These are phyloP conservation scores for Gonatopus flavifemur DNA, from an alignment of 1,140 invertebrate species.

Conservation along the genomic window DNA sequence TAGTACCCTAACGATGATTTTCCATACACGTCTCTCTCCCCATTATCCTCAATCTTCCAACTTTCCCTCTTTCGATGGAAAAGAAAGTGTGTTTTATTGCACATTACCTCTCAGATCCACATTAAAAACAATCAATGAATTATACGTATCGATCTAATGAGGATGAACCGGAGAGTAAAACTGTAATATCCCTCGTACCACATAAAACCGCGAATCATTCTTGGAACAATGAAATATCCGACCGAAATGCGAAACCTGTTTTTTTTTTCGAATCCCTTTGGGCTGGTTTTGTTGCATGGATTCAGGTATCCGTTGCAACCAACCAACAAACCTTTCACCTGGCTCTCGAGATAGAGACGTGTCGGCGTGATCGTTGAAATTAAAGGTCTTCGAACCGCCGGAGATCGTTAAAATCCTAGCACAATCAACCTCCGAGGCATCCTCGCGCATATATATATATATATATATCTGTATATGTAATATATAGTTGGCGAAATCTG, in stretches of 20 bases:
- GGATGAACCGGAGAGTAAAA: no score
- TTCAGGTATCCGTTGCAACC: constrained; percentile 24
- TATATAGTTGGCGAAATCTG: neutral
- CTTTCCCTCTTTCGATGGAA: no score
- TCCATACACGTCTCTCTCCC: no score
- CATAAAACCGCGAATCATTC: no score
- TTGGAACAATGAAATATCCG: constrained; percentile 25
- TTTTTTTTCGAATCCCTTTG: neutral
- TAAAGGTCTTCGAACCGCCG: constrained; percentile 28
- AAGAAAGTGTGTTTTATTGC: no score
- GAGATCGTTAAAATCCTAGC: constrained; percentile 30
- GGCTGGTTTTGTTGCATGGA: constrained; percentile 6
- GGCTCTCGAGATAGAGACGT: constrained; percentile 28
- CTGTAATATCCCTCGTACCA: no score
- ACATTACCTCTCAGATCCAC: no score
- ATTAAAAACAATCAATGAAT: no score
- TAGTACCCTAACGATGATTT: no score
- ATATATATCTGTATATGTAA: no score
- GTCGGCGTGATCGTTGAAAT: constrained; percentile 32
- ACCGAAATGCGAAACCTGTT: neutral
- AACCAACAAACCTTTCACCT: constrained; percentile 25
- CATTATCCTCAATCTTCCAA: no score
- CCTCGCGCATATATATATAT: neutral
- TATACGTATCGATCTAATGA: no score
- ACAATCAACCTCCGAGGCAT: constrained; percentile 19